Base-by-base conservation (phyloP, 2,888 invertebrate genomes). In the Stenotaenia linearis region DNA sequence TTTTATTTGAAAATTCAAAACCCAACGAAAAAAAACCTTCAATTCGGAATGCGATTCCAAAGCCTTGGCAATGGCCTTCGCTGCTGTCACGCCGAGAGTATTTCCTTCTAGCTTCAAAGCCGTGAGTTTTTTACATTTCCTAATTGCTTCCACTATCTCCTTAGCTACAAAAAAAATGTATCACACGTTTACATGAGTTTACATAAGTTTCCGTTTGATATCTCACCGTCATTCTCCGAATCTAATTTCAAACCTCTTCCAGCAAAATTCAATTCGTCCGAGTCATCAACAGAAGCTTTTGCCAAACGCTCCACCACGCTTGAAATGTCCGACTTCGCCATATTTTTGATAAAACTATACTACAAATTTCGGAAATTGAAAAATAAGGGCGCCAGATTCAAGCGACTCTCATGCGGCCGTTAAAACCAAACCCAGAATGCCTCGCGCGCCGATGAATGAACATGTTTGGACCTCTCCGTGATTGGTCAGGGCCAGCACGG, bases 51-150 rank as follows among this genome's bases (percentile, higher is more conserved):
- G 93, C 21, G 88, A 89, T 83, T 92, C 91, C 69, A 98, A 86
- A 0, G 93, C 92, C 84, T 92, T 90, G 0, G 93, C 93, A 79
- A 98, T 93, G 0, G 90, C 93, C 84, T 92, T 90, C 0, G 97
- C 95, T 0, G 97, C 97, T 18, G 92, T 91, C 12, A 96, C 93
- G 0, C 98, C 97, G 25, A 98, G 88, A 0, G 97, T 97, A 85
- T 98, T 98, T 7, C 97, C 98, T 82, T 96, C 95, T 40, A 98
- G 88, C 80, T 94, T 92, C 6, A 98, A 88, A 82, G 89, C 93
- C 79, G 90, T 89, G 80, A 97, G 88, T 40, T 90, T 88, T 0
- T 89, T 86, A 84, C 92, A 93, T 78, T 89, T 88, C 81, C 91
- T 88, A 79, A 98, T 94, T 0, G 92, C 93, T 18, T 92, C 90